Base-by-base conservation (phyloP, 2,888 invertebrate species). In the Zonitis immaculata region DNA sequence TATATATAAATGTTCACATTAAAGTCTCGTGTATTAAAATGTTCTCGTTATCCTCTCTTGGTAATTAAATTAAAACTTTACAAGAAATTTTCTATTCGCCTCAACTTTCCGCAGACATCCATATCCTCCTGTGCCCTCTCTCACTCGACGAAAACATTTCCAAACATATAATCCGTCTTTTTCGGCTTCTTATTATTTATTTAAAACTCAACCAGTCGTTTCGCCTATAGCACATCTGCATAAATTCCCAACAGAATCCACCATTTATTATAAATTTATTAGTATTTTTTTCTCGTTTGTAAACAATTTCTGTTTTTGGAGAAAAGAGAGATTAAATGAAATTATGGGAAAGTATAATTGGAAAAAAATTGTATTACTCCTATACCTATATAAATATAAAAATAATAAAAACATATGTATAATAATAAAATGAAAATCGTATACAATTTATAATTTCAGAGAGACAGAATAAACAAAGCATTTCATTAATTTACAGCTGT, bases 401-500 rank as follows among this genome's bases (percentile, higher is more conserved):
- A n/a, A n/a, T n/a, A n/a, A n/a, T n/a, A n/a, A n/a, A n/a, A n/a
- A n/a, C n/a, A n/a, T n/a, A n/a, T n/a, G n/a, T n/a, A n/a, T n/a
- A n/a, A n/a, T n/a, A n/a, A n/a, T n/a, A n/a, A n/a, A n/a, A n/a
- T 51, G 58, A 62, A 62, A 66, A 67, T 67, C 62, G 64, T 65
- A 66, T 62, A 66, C 64, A 67, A 68, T 67, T 68, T 63, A 67
- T 67, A 68, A 67, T 67, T 65, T 65, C 62, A n/a, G n/a, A n/a
- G n/a, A 55, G 59, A 54, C 56, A 53, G 62, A 58, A 64, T 63
- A 68, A 67, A 67, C 66, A 67, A 64, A 65, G 64, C 66, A 54
- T 67, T 66, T 61, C 66, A 66, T 68, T 66, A 67, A 67, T 68
- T 67, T 68, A 66, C 65, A 65, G 57, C 64, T 60, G 61, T 65